phyloP scores from a whole-genome alignment of 1,140 invertebrate species.

The Polypedilum vanderplanki region DNA sequence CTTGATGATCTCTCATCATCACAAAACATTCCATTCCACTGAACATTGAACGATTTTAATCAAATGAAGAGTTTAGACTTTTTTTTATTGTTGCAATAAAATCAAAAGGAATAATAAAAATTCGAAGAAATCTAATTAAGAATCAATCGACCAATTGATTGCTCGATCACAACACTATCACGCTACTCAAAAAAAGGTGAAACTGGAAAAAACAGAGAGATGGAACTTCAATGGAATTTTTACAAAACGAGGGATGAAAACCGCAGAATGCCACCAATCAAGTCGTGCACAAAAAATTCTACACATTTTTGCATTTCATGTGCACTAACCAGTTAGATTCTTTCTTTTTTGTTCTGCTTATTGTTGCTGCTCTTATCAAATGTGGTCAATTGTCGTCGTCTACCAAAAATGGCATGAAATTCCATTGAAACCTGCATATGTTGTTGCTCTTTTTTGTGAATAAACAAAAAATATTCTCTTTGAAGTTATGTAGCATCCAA shows the following conservation, averaged over 20 bases:
- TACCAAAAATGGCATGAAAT: slow-evolving; percentile 10
- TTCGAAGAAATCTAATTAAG: slow-evolving; percentile 13
- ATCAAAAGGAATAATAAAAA: not conserved
- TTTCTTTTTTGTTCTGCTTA: not conserved
- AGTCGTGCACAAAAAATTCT: slow-evolving; percentile 8
- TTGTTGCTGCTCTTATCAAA: not conserved
- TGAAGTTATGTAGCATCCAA: not conserved
- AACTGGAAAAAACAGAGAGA: too few relatives aligned
- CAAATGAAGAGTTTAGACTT: not conserved
- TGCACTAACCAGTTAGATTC: not conserved
- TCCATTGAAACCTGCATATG: not conserved
- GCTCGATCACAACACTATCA: not conserved
- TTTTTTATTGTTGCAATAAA: not conserved
- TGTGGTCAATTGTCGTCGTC: slow-evolving; percentile 10
- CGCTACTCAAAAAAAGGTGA: not conserved
- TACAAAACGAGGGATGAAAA: not conserved
- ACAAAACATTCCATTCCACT: not conserved
- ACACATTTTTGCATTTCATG: not conserved
- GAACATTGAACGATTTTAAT: not conserved
- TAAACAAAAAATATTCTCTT: not conserved
- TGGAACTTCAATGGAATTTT: not conserved
- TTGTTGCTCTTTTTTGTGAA: not conserved
- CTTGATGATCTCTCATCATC: not conserved
- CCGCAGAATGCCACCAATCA: slow-evolving; percentile 21
- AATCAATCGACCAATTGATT: not conserved